phyloP scores from a whole-genome alignment of 2,888 invertebrate genomes.

The Cataglyphis altisquamis region DNA sequence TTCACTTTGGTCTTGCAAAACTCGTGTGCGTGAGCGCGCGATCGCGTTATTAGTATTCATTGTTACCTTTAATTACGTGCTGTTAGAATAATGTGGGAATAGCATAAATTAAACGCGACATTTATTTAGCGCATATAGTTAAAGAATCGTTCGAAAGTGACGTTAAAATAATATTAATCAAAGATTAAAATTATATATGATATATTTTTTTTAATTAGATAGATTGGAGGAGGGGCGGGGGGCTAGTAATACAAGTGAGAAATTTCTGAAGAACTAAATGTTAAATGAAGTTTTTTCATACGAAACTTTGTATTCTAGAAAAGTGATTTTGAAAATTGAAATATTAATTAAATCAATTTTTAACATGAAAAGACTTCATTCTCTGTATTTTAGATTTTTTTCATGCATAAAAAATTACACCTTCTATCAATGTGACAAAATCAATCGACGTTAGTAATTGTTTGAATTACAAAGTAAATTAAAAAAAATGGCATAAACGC shows the following conservation, averaged over 20 bases:
- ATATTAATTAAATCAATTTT: not conserved
- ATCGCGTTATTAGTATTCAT: slow-evolving; percentile 13
- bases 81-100: not conserved
- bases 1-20: slow-evolving; percentile 5
- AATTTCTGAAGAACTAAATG: not conserved
- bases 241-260: not conserved
- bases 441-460: not conserved
- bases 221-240: not conserved
- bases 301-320: not conserved
- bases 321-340: not conserved
- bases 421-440: not conserved
- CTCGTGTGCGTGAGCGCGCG: not conserved
- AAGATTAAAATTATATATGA: not conserved
- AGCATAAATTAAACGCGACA: not conserved
- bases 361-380: not conserved
- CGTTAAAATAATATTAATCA: not conserved
- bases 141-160: not conserved
- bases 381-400: not conserved
- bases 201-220: not conserved
- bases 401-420: not conserved
- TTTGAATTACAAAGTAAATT: not conserved
- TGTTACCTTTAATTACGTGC: slow-evolving; percentile 2
- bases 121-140: not conserved
- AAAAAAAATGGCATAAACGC: not conserved
- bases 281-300: not conserved